Evolutionary conservation across 2,888 invertebrate genomes (phyloP), one percentile per base, ranked within the genome.

Genomic region (Cryptocephalus moraei): DNA sequence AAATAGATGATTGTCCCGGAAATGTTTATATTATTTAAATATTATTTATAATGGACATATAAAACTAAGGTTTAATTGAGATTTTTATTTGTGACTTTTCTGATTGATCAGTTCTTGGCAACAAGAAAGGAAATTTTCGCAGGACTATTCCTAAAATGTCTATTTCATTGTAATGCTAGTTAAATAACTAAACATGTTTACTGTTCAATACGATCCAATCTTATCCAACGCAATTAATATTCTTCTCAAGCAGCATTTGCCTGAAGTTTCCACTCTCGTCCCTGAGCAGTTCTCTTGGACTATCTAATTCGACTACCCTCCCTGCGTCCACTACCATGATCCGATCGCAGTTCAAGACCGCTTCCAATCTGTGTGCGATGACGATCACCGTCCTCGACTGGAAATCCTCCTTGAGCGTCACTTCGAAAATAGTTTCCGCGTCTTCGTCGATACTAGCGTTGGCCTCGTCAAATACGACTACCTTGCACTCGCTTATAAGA

Each of bases 401-500:
- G 64, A 90, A 90, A 64, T 86, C 83, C 43, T 74, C 74, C 52
- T 85, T 73, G 50, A 90, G 86, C 0, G 86, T 85, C 33, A 74
- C 73, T 62, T 88, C 88, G 53, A 91, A 87, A 11, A 88, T 65
- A 1, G 75, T 76, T 61, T 89, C 88, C 32, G 87, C 87, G 49
- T 81, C 79, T 1, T 81, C 81, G 68, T 89, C 89, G n/a, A 89
- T 86, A 62, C 87, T 87, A 33, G 88, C 86, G 1, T 89, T 89
- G 41, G 89, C 88, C 72, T 90, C 90, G 64, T 90, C 70, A 39
- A 70, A 47, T 11, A 70, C 57, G 9, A 70, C 52, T 36, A 69
- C 64, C 46, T 60, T 63, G 48, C 60, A 66, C 33, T 61, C 62
- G 31, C 87, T 43, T 3, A 70, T 54, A 33, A 80, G 69, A 3